A percentile compares a stretch with the other conserved stretches of the same genome.
phyloP scores from a whole-genome alignment of 2,797 vertebrate species.

The Euthynnus affinis region DNA sequence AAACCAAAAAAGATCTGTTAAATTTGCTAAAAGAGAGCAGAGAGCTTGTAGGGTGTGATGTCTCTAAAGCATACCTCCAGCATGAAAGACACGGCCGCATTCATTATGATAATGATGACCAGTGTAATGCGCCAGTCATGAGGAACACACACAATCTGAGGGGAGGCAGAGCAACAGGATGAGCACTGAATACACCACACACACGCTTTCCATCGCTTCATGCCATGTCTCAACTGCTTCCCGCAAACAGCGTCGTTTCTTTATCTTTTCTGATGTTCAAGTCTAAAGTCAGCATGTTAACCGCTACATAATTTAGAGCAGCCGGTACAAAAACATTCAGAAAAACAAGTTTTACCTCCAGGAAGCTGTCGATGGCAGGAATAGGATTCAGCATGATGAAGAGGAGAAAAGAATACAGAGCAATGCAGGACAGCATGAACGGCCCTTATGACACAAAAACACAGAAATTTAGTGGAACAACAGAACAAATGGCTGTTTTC shows the following conservation, averaged over 20 bases:
- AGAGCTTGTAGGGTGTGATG: conserved; percentile 11
- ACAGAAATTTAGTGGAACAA: background rate
- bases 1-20: background rate
- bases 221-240: background rate
- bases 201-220: background rate
- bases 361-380: conserved; percentile 86
- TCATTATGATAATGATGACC: conserved; percentile 88
- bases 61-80: conserved; percentile 89
- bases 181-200: conserved; percentile 22
- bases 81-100: conserved; percentile 87
- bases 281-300: background rate
- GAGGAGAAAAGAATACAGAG: conserved; percentile 89
- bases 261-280: background rate
- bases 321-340: background rate
- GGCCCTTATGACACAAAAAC: conserved; percentile 77
- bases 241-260: background rate
- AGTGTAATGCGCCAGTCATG: conserved; percentile 91
- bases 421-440: conserved; percentile 90
- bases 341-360: conserved; percentile 87
- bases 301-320: background rate
- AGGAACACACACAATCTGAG: conserved; percentile 94
- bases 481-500: background rate
- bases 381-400: conserved; percentile 94
- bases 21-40: background rate
- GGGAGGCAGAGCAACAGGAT: conserved; percentile 37